These are phyloP conservation scores for Leptinotarsa peninsularis DNA, from an alignment of 2,888 invertebrate genomes.

Conservation along the genomic window DNA sequence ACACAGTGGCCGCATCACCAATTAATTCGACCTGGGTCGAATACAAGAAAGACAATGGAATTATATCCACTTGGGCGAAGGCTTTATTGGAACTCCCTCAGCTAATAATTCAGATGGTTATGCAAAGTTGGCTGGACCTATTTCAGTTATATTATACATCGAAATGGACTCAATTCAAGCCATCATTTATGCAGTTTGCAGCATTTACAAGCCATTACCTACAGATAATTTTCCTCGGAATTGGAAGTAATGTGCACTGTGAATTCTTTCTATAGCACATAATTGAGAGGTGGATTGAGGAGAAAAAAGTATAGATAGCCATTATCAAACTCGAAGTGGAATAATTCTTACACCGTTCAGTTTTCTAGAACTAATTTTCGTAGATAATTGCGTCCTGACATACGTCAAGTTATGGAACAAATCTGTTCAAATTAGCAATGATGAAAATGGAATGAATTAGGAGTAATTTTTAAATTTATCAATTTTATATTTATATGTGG, in stretches of 20 bases:
- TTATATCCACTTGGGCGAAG: constrained; percentile 30
- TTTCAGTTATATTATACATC: constrained; percentile 17
- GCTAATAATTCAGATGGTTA: constrained; percentile 39
- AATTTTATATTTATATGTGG: too few species aligned
- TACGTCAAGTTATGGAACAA: too few species aligned
- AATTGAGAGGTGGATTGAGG: too few species aligned
- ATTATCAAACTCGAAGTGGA: too few species aligned
- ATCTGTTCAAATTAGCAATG: too few species aligned
- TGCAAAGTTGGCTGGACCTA: constrained; percentile 31
- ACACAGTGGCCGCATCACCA: constrained; percentile 29
- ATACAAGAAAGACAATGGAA: constrained; percentile 33
- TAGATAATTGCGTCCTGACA: too few species aligned
- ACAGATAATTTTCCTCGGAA: neutral
- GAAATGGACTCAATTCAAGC: constrained; percentile 9
- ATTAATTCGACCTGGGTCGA: constrained; percentile 33
- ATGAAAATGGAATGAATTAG: too few species aligned
- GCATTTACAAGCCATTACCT: neutral
- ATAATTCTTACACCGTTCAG: too few species aligned
- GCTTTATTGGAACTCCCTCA: constrained; percentile 36
- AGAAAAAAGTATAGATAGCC: neutral
- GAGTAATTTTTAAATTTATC: too few species aligned
- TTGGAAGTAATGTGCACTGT: too few species aligned
- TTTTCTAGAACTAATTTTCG: too few species aligned
- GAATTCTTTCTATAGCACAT: too few species aligned
- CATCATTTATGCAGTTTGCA: neutral